These are phyloP conservation scores for Taxidea taxus DNA, from an alignment of 2,113 vertebrate genomes.

Conservation along the genomic window DNA sequence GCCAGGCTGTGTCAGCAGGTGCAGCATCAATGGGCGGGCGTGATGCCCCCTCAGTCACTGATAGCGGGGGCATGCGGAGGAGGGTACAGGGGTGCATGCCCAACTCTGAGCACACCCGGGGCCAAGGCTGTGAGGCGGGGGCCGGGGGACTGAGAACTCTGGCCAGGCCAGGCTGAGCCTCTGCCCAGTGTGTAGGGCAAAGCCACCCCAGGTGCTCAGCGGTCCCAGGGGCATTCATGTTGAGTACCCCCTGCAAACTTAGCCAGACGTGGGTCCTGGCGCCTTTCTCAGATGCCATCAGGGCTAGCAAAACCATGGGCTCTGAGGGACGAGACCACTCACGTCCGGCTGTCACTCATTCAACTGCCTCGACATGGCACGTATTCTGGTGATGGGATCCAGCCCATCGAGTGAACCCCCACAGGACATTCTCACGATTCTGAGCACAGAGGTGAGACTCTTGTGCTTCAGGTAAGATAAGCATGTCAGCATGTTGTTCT, in stretches of 20 bases:
- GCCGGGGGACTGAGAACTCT: neutral
- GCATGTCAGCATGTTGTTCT: fast-evolving
- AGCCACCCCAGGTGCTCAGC: too few relatives aligned
- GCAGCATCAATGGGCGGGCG: fast-evolving
- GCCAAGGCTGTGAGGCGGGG: neutral
- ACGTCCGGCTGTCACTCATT: neutral
- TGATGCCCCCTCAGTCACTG: fast-evolving
- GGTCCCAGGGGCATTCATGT: fast-evolving
- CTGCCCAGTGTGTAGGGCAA: neutral
- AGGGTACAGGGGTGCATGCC: fast-evolving
- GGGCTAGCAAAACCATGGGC: neutral
- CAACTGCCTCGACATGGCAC: too few relatives aligned
- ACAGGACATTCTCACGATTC: too few relatives aligned
- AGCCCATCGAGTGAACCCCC: neutral
- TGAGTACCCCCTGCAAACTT: fast-evolving
- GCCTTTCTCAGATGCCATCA: neutral
- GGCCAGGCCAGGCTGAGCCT: neutral
- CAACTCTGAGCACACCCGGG: neutral
- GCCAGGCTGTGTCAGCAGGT: neutral
- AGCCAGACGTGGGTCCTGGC: neutral
- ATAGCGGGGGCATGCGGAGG: neutral
- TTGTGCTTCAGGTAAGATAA: neutral
- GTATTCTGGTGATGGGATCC: neutral
- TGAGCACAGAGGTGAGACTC: neutral
- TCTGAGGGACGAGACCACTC: neutral